Conservation (phyloP, 2,797 vertebrate species). For the Lemur catta region DNA sequence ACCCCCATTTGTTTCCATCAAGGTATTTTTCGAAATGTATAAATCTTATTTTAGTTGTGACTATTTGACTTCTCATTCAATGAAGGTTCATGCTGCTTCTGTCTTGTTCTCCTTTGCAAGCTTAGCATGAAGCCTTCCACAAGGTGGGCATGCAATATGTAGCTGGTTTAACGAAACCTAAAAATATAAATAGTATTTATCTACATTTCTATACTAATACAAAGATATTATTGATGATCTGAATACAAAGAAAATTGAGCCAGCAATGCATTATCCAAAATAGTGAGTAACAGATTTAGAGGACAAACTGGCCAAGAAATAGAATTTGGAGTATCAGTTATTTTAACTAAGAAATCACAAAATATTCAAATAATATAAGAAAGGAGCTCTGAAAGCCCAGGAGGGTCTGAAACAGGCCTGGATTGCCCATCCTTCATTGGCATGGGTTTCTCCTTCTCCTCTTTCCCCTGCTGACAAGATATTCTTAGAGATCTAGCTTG, state of each 20-base stretch:
- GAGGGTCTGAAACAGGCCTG: neutral
- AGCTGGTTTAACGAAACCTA: neutral
- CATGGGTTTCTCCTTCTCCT: neutral
- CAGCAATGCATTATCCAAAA: neutral
- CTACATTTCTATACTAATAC: neutral
- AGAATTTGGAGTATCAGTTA: neutral
- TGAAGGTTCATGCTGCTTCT: neutral
- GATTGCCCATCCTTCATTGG: neutral
- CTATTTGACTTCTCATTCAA: neutral
- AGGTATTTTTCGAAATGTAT: neutral
- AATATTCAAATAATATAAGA: neutral
- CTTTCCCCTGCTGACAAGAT: neutral
- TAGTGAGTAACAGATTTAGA: neutral
- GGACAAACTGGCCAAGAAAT: neutral
- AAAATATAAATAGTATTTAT: neutral
- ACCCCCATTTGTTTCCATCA: neutral
- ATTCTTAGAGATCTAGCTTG: neutral
- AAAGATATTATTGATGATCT: neutral
- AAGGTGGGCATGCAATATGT: fast-evolving
- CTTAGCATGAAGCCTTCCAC: neutral
- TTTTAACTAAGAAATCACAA: neutral
- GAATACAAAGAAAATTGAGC: neutral
- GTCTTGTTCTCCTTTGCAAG: neutral
- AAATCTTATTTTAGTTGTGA: neutral
- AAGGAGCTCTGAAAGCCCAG: neutral